Evolutionary conservation across 2,888 invertebrate species (phyloP).

Genomic region (Xestobium rufovillosum): DNA sequence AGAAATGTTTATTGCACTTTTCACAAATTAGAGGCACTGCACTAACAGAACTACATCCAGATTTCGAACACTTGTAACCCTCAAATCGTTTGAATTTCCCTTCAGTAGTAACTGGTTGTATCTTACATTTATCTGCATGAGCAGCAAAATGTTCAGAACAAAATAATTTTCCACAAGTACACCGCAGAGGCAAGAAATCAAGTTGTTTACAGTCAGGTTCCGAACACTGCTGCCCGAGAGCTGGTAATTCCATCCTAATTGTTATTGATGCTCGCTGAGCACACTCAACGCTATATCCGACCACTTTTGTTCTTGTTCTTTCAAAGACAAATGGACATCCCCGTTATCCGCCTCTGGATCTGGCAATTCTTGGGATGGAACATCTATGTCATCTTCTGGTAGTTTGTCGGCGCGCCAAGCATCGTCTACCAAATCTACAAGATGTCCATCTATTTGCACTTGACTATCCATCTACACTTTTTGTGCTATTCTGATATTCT

Average conservation of each 20-base stretch:
- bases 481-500: no score
- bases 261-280: slow-evolving; percentile 48
- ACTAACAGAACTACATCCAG: slow-evolving; percentile 53
- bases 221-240: slow-evolving; percentile 59
- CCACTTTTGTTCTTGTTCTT: slow-evolving; percentile 74
- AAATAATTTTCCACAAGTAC: slow-evolving; percentile 56
- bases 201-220: slow-evolving; percentile 55
- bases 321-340: slow-evolving; percentile 81
- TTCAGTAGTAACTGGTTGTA: slow-evolving; percentile 17
- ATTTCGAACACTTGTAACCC: slow-evolving; percentile 48
- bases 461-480: slow-evolving; percentile 63
- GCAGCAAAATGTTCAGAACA: slow-evolving; percentile 61
- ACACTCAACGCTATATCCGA: slow-evolving; percentile 49
- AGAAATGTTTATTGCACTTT: slow-evolving; percentile 61
- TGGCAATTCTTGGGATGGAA: slow-evolving; percentile 80
- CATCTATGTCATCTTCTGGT: slow-evolving; percentile 76
- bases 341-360: slow-evolving; percentile 91
- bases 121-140: slow-evolving; percentile 48
- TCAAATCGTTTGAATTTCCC: slow-evolving; percentile 27
- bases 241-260: slow-evolving; percentile 70
- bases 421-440: slow-evolving; percentile 76
- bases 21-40: slow-evolving; percentile 58
- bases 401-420: slow-evolving; percentile 80
- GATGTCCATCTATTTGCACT: slow-evolving; percentile 63
- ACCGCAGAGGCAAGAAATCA: slow-evolving; percentile 65